Conservation (phyloP, 2,797 vertebrate species). For the Bradypodion pumilum region DNA sequence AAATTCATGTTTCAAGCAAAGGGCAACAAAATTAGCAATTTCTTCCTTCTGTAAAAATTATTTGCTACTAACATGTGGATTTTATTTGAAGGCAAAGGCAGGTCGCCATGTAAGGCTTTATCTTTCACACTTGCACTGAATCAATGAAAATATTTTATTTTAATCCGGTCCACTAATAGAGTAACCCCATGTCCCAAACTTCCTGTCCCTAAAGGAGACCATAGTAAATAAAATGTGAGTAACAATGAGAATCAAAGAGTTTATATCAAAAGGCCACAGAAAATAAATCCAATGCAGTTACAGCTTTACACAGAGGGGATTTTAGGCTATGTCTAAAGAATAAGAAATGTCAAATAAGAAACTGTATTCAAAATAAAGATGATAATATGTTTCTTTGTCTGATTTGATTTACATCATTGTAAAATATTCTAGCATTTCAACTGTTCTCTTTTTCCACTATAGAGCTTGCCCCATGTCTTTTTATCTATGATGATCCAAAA, state of each 20-base stretch:
- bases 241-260: constrained; percentile 10
- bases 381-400: background rate
- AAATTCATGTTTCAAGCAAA: background rate
- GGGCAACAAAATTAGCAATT: background rate
- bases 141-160: constrained; percentile 20
- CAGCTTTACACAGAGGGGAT: constrained; percentile 12
- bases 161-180: background rate
- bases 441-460: background rate
- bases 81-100: background rate
- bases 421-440: constrained; percentile 8
- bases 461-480: background rate
- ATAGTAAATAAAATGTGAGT: constrained; percentile 24
- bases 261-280: constrained; percentile 59
- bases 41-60: background rate
- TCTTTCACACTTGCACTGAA: background rate
- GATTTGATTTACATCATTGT: background rate
- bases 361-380: background rate
- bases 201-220: background rate
- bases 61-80: background rate
- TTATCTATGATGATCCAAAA: background rate
- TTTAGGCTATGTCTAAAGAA: constrained; percentile 16
- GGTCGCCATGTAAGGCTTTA: background rate
- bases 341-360: background rate
- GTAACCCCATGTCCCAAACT: background rate
- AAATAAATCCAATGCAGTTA: constrained; percentile 21